Percentiles rank a stretch among this genome's conserved stretches.
phyloP scores from a whole-genome alignment of 2,797 vertebrate species.

The Sternarchorhynchus goeldii region DNA sequence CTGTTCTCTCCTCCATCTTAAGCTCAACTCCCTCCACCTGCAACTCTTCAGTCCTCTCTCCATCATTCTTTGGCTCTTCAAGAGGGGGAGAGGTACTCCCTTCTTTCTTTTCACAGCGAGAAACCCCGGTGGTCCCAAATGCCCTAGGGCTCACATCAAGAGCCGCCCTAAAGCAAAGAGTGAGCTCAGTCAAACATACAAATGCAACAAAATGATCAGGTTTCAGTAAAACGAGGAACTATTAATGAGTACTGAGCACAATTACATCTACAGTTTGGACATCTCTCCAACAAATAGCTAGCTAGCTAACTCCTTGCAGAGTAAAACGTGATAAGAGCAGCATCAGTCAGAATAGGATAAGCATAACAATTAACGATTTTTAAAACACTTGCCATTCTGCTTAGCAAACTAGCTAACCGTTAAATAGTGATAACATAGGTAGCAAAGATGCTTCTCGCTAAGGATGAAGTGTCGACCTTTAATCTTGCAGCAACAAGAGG shows the following conservation, averaged over 20 bases:
- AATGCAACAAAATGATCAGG: background rate
- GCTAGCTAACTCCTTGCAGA: too few species aligned
- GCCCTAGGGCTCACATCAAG: background rate
- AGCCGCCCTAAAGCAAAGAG: conserved; percentile 15
- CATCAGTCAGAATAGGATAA: too few species aligned
- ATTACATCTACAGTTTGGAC: too few species aligned
- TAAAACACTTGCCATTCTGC: too few species aligned
- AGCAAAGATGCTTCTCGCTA: too few species aligned
- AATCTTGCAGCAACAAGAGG: background rate
- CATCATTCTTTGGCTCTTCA: conserved; percentile 5
- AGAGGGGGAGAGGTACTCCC: background rate
- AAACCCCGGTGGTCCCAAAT: conserved; percentile 25
- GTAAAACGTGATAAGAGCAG: too few species aligned
- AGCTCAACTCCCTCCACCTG: background rate
- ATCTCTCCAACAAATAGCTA: too few species aligned
- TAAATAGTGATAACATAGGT: too few species aligned
- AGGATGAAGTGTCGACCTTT: background rate
- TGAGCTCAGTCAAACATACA: conserved; percentile 19
- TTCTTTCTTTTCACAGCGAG: conserved; percentile 33
- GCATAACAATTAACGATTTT: too few species aligned
- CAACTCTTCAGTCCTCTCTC: background rate
- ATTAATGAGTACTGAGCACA: too few species aligned
- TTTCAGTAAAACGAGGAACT: too few species aligned
- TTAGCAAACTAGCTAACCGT: too few species aligned
- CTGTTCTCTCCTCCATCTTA: background rate